phyloP scores from a whole-genome alignment of 2,113 vertebrate species.

The Percina caprodes region DNA sequence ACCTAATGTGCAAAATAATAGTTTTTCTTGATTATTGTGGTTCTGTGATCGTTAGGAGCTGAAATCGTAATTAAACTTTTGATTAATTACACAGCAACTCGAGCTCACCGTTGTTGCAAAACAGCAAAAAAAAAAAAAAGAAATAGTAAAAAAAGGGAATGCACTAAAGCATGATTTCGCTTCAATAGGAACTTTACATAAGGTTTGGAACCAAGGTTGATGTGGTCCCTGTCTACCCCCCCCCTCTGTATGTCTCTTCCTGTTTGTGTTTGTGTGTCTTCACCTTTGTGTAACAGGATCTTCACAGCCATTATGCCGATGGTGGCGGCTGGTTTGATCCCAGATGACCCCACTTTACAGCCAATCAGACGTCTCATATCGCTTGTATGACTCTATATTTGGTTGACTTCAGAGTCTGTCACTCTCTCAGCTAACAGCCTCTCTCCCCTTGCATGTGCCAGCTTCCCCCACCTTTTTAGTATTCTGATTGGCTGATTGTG shows the following conservation, averaged over 20 bases:
- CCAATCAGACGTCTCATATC: conserved; percentile 95
- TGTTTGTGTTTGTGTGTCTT: conserved; percentile 74
- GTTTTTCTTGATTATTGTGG: too few relatives aligned
- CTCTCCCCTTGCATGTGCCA: conserved; percentile 59
- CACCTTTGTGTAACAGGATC: conserved; percentile 92
- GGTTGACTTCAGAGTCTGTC: conserved; percentile 65
- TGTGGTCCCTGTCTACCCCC: conserved; percentile 44
- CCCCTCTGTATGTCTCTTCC: conserved; percentile 25
- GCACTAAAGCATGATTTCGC: background rate
- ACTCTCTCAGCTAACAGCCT: conserved; percentile 56
- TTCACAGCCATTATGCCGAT: conserved; percentile 99
- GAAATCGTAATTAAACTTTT: too few relatives aligned
- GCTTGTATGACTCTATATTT: conserved; percentile 89
- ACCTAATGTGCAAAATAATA: too few relatives aligned
- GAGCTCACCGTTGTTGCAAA: background rate
- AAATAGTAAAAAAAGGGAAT: too few relatives aligned
- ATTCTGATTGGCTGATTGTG: conserved; percentile 88
- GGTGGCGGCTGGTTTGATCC: conserved; percentile 97
- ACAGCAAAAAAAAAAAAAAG: too few relatives aligned
- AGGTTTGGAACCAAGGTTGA: conserved; percentile 51
- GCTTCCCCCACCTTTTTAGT: conserved; percentile 47
- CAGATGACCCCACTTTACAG: conserved; percentile 98
- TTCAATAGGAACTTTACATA: background rate
- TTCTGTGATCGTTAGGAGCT: too few relatives aligned
- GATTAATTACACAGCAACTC: too few relatives aligned